Conservation (phyloP, 2,113 vertebrate species). For the Alligator mississippiensis region DNA sequence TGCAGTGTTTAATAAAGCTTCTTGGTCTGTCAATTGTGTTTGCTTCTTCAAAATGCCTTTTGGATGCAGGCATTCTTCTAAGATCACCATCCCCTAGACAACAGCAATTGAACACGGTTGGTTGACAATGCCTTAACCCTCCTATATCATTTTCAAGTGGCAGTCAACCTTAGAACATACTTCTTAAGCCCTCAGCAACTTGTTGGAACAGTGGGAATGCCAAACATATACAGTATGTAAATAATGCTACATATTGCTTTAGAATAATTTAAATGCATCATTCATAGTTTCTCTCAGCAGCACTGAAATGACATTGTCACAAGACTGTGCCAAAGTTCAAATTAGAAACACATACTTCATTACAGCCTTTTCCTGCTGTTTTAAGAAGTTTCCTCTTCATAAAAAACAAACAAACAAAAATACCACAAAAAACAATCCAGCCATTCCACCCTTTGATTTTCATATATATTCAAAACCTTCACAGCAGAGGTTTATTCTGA, state of each 20-base stretch:
- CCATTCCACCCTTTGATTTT: background rate
- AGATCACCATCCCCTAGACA: slow-evolving; percentile 86
- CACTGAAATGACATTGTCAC: background rate
- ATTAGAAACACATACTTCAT: slow-evolving; percentile 25
- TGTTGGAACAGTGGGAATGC: background rate
- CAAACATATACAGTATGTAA: background rate
- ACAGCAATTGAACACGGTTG: slow-evolving; percentile 74
- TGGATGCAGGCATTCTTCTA: slow-evolving; percentile 86
- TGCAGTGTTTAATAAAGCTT: slow-evolving; percentile 80
- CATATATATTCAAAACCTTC: background rate
- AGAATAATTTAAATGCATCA: background rate
- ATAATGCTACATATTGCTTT: background rate
- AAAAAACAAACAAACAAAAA: background rate
- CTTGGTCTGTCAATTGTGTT: slow-evolving; percentile 82
- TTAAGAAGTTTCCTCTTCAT: background rate
- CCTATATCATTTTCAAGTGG: slow-evolving; percentile 48
- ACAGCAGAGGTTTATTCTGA: background rate
- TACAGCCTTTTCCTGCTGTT: background rate
- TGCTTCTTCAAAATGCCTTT: slow-evolving; percentile 87
- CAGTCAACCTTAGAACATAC: slow-evolving; percentile 8
- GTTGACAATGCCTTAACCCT: slow-evolving; percentile 64
- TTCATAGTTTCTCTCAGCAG: background rate
- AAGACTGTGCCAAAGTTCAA: slow-evolving; percentile 27
- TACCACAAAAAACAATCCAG: background rate
- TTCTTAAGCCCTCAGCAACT: slow-evolving; percentile 22